A percentile compares a stretch with the other conserved stretches of the same genome.
These are phyloP conservation scores for Mystacides longicornis DNA, from an alignment of 2,888 invertebrate species.

Conservation along the genomic window DNA sequence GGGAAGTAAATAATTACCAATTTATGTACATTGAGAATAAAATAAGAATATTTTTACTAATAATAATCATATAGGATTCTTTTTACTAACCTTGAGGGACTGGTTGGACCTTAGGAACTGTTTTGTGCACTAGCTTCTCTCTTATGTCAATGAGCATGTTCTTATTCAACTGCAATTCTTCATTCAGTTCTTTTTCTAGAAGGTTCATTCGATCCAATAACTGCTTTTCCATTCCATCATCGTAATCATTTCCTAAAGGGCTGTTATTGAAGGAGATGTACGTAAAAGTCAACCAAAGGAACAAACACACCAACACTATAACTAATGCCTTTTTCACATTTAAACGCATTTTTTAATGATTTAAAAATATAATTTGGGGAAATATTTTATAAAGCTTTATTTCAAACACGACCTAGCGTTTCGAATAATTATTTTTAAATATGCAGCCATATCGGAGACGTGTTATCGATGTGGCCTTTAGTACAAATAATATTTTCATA, in stretches of 20 bases:
- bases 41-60: too few species aligned
- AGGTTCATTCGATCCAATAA: constrained; percentile 30
- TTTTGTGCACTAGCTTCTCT: constrained; percentile 29
- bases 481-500: neutral
- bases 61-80: too few species aligned
- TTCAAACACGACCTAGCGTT: neutral
- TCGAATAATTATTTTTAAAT: neutral
- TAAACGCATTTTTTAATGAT: constrained; percentile 37
- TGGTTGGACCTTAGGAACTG: neutral
- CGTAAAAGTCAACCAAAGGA: constrained; percentile 32
- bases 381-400: too few species aligned
- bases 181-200: constrained; percentile 40
- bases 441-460: neutral
- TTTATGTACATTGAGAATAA: too few species aligned
- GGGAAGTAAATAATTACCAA: too few species aligned
- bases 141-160: constrained; percentile 38
- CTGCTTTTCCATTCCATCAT: constrained; percentile 13
- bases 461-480: neutral
- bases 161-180: constrained; percentile 41
- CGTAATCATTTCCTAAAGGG: constrained; percentile 16
- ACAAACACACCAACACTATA: constrained; percentile 29
- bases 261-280: constrained; percentile 21
- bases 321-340: constrained; percentile 36
- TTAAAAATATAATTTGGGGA: neutral
- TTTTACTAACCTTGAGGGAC: neutral